phyloP scores from a whole-genome alignment of 2,888 invertebrate genomes.

The Sphinx pinastri region DNA sequence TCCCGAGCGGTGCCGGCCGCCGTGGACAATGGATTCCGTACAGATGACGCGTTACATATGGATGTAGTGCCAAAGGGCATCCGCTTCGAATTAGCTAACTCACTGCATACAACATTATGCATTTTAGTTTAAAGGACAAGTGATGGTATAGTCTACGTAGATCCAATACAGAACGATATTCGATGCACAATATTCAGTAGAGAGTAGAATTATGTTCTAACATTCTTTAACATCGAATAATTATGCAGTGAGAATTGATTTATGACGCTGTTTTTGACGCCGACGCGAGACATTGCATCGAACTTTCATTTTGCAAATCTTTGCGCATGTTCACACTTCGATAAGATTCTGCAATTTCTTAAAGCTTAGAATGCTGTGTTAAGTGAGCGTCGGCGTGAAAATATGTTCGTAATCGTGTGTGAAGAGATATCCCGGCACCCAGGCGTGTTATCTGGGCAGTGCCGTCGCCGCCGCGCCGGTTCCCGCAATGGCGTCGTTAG shows the following conservation, averaged over 20 bases:
- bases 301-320: conserved; percentile 25
- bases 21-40: conserved; percentile 80
- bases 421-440: conserved; percentile 49
- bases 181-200: not conserved
- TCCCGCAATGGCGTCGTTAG: conserved; percentile 52
- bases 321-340: not conserved
- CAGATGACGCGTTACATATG: conserved; percentile 80
- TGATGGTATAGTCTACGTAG: not conserved
- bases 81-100: conserved; percentile 45
- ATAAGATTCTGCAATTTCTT: conserved; percentile 1
- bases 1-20: conserved; percentile 51
- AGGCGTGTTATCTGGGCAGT: conserved; percentile 52
- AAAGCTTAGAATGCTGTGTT: not conserved
- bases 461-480: conserved; percentile 37
- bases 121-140: conserved; percentile 36
- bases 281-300: not conserved
- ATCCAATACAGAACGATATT: not conserved
- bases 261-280: conserved; percentile 20
- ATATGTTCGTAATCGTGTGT: conserved; percentile 55
- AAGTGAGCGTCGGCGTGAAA: conserved; percentile 36
- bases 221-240: conserved; percentile 18
- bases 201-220: conserved; percentile 3
- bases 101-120: conserved; percentile 36
- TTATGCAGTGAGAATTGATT: conserved; percentile 24
- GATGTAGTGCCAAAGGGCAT: conserved; percentile 75